Percentiles rank a stretch among this genome's conserved stretches.
These are phyloP conservation scores for Strigamia crassipes DNA, from an alignment of 2,888 invertebrate species.

Conservation along the genomic window DNA sequence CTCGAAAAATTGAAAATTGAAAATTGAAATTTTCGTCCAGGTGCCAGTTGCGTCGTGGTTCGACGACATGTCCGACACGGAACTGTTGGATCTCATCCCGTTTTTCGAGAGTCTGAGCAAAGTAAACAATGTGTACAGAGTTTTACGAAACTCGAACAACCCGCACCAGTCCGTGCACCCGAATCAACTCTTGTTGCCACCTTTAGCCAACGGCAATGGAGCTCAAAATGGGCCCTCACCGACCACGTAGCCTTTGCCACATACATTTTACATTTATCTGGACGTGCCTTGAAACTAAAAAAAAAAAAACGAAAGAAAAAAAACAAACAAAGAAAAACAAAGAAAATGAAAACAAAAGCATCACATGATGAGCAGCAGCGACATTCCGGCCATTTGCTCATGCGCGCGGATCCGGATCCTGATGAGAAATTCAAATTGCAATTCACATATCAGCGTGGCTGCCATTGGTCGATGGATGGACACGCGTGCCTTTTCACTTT, in stretches of 20 bases:
- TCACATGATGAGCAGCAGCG: background rate
- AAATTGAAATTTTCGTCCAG: conserved; percentile 54
- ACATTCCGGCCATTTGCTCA: conserved; percentile 34
- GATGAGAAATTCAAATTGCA: conserved; percentile 13
- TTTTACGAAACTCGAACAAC: conserved; percentile 72
- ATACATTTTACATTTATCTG: conserved; percentile 17
- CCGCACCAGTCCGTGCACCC: conserved; percentile 49
- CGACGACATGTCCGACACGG: conserved; percentile 97
- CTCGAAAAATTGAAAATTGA: conserved; percentile 41
- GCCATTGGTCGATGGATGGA: background rate
- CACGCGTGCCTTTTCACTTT: conserved; percentile 1
- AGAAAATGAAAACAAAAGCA: background rate
- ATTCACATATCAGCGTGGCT: conserved; percentile 25
- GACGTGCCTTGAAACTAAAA: conserved; percentile 45
- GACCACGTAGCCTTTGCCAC: conserved; percentile 47
- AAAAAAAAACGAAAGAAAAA: background rate
- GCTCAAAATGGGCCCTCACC: conserved; percentile 39
- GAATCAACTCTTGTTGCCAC: conserved; percentile 8
- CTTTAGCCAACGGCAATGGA: background rate
- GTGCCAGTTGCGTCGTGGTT: conserved; percentile 99
- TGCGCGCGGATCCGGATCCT: background rate
- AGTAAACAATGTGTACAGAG: conserved; percentile 95
- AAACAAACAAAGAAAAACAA: background rate
- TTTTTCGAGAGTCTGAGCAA: conserved; percentile 96
- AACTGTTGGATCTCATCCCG: conserved; percentile 94